Evolutionary conservation across 2,113 vertebrate genomes (phyloP).

Genomic region (cat (Felis catus)): F.catus_Fca126_mat1.0 CM031419.1:135925001-135925500

Average conservation of each 20-base stretch:
- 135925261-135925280: not conserved
- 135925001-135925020: not conserved
- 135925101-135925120: not conserved
- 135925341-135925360: not conserved
- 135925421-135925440: not conserved
- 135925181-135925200: not conserved
- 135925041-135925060: not conserved
- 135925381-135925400: not conserved
- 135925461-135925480: not conserved
- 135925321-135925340: not conserved
- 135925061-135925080: not conserved
- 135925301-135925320: not conserved
- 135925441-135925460: not conserved
- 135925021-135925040: not conserved
- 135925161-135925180: not conserved
- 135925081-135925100: not conserved
- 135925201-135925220: not conserved
- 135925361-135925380: not conserved
- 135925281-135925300: not conserved
- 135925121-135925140: not conserved
- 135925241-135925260: not conserved
- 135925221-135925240: not conserved
- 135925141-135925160: not conserved
- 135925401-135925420: not conserved
- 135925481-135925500: not conserved